Evolutionary conservation across 2,113 vertebrate genomes (phyloP), one percentile per base, ranked within the genome.

Genomic region (Athene cunicularia): DNA sequence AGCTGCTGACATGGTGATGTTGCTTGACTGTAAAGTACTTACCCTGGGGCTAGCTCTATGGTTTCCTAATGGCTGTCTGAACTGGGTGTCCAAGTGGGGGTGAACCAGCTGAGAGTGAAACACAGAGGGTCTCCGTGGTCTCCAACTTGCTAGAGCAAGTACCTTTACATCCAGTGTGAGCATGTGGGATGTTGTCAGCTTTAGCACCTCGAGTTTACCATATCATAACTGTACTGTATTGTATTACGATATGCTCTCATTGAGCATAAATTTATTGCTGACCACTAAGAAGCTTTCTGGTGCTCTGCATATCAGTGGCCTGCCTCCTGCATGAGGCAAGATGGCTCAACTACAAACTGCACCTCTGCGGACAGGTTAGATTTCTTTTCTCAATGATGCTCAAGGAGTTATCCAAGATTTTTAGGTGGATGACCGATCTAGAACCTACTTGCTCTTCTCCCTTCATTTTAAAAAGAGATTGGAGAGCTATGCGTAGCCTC

Each of bases 221-320:
- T 7, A 45, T 30, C 27, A 22, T 64, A 32, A 24, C 28, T 75
- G 17, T 39, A 24, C 28, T 47, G 32, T 28, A 7, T 32, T 56
- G 4, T 35, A 14, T 58, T 58, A 7, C 0, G 0, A 24, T n/a
- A 11, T 24, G 14, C 26, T 70, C 20, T 64, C 12, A 14, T 87
- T 73, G 33, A n/a, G 9, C 35, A 67, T 53, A 74, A 20, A 45
- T 49, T 86, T 55, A 7, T 37, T 55, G 15, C 8, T 82, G 41
- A 22, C 13, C 41, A 66, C 45, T 22, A 33, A 66, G 39, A 28
- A 9, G 35, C 4, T 80, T 87, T 47, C 45, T 70, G 45, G 63
- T 50, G 19, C 9, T 45, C 33, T 80, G 28, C 53, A 85, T 62
- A 77, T 47, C 49, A 22, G 32, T 22, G 41, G 9, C 17, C 35